A percentile compares a stretch with the other conserved stretches of the same genome.
Evolutionary conservation across 1,140 invertebrate species (phyloP).

Genomic region (Drosophila insularis): DNA sequence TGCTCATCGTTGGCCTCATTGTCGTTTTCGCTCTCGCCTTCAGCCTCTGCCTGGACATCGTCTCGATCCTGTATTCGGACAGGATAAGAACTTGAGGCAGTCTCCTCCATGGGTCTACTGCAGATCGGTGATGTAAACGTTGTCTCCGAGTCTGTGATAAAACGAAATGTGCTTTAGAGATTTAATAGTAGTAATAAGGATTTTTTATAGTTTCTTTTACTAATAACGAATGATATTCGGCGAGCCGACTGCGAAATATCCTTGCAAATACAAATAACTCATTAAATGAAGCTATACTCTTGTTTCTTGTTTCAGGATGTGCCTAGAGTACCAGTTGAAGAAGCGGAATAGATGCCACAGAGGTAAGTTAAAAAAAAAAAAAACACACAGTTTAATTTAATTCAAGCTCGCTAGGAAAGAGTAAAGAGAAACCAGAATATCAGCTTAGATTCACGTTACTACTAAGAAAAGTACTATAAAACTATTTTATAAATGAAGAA

Average conservation of each 20-base stretch:
- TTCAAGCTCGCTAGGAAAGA: too few species aligned
- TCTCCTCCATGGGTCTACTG: conserved; percentile 39
- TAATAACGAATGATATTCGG: not conserved
- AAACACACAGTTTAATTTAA: too few species aligned
- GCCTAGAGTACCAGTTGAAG: too few species aligned
- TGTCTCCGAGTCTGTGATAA: conserved; percentile 73
- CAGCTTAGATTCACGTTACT: too few species aligned
- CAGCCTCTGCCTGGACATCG: conserved; percentile 37
- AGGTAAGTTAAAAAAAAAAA: not conserved
- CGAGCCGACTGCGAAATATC: not conserved
- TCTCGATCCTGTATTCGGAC: conserved; percentile 17
- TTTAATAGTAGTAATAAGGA: not conserved
- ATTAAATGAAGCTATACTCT: not conserved
- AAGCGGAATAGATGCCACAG: too few species aligned
- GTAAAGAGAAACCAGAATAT: too few species aligned
- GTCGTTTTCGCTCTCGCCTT: conserved; percentile 40
- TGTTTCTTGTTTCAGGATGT: too few species aligned
- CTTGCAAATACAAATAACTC: not conserved
- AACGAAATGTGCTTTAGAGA: conserved; percentile 19
- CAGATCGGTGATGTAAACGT: conserved; percentile 75
- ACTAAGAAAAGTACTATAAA: too few species aligned
- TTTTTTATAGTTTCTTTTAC: not conserved
- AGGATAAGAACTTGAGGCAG: not conserved
- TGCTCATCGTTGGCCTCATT: conserved; percentile 75
- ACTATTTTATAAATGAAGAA: too few species aligned